Conservation (phyloP, 1,140 invertebrate species). For the Parapsyche elsis region DNA sequence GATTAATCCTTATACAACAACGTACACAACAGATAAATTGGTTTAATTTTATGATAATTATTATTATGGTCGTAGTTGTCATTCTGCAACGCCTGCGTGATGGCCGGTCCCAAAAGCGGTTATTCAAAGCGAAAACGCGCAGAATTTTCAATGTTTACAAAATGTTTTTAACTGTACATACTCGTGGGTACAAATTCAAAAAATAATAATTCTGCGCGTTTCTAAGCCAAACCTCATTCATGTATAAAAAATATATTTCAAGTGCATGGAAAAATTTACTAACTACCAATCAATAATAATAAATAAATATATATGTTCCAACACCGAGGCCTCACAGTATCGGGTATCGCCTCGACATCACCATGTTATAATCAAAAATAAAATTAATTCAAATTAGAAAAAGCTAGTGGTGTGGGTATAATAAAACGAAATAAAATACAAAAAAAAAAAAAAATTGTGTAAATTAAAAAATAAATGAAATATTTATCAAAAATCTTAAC, state of each 20-base stretch:
- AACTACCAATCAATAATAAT: conserved; percentile 29
- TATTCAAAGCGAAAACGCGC: conserved; percentile 24
- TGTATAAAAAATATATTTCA: conserved; percentile 30
- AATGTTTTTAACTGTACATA: too few species aligned
- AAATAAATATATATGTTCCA: conserved; percentile 6
- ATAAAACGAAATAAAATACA: not conserved
- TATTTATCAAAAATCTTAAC: not conserved
- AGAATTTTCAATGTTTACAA: not conserved
- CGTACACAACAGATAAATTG: too few species aligned
- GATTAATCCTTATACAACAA: too few species aligned
- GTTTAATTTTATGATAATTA: too few species aligned
- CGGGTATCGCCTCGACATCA: not conserved
- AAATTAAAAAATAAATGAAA: conserved; percentile 16
- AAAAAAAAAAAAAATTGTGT: conserved; percentile 29
- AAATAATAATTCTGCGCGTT: conserved; percentile 28
- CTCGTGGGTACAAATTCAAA: not conserved
- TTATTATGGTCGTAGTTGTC: conserved; percentile 20
- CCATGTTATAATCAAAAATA: conserved; percentile 6
- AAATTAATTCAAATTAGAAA: not conserved
- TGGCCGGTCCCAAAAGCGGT: conserved; percentile 25
- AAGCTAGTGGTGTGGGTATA: conserved; percentile 36
- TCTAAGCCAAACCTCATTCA: conserved; percentile 44
- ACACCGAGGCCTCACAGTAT: conserved; percentile 21
- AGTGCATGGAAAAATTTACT: conserved; percentile 37
- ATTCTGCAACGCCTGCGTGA: conserved; percentile 31